Evolutionary conservation across 2,113 vertebrate species (phyloP), one percentile per base, ranked within the genome.

Genomic region (Sardina pilchardus): DNA sequence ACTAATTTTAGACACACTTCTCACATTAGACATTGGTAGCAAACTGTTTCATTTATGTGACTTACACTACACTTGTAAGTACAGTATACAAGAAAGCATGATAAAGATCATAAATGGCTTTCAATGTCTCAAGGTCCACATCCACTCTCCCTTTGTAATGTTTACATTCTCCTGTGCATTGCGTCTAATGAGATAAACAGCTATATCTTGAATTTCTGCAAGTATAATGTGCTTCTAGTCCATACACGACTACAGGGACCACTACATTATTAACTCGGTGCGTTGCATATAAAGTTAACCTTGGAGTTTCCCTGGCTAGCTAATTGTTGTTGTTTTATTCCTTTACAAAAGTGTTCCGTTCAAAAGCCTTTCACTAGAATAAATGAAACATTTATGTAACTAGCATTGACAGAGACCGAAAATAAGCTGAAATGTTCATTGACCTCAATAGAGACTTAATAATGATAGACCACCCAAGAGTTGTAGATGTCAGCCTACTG

Each of bases 311-410:
- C 63, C 63, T 71, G 63, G 63, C 63, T 34, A 34, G 2, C 30
- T 71, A 71, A 30, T 71, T 71, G 63, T 71, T 71, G 12, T 71
- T 34, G 59, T 63, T 63, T 63, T 56, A 19, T 19, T 56, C 53
- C 21, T 4, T 39, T 39, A 39, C 53, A 17, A 56, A 56, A 56
- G 53, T 56, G 53, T 71, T 71, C 14, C 50, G 19, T 53, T 53
- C 14, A 53, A 53, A 53, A 17, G 17, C 19, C 24, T n/a, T 63
- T 71, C 26, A 17, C n/a, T 6, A 16, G 30, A 71, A 71, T 71
- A 71, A 71, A 71, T 71, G 1, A 71, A 71, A 71, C 26, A 71
- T 71, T 26, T 71, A 71, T 71, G 63, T 71, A 12, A 71, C 63
- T 71, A 71, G 63, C n/a, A 71, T 30, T 26, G 63, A 16, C 14